A percentile compares a stretch with the other conserved stretches of the same genome.
phyloP scores from a whole-genome alignment of 2,113 vertebrate genomes.

The Sula dactylatra region DNA sequence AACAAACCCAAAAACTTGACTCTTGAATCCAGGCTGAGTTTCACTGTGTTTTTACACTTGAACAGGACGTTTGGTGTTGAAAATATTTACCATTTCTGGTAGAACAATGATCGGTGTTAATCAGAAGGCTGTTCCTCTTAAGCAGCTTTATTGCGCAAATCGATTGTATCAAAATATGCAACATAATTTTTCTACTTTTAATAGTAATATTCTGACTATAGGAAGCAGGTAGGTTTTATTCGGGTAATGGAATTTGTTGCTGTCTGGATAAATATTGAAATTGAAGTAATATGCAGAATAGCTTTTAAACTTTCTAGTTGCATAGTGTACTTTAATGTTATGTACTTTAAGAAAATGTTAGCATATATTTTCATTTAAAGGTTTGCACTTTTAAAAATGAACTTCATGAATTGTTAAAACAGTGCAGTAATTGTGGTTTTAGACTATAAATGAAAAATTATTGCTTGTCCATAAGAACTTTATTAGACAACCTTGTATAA shows the following conservation, averaged over 20 bases:
- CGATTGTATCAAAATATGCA: not conserved
- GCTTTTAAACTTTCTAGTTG: not conserved
- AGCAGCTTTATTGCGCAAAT: not conserved
- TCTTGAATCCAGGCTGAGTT: not conserved
- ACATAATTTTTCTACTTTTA: not conserved
- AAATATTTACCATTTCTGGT: not conserved
- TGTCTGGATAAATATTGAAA: not conserved
- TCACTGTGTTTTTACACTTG: not conserved
- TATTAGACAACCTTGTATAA: not conserved
- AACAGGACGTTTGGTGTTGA: not conserved
- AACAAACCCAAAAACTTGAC: not conserved
- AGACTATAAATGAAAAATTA: not conserved
- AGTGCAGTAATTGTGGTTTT: not conserved
- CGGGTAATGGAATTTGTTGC: not conserved
- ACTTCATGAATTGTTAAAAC: not conserved
- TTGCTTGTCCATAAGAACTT: not conserved
- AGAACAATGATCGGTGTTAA: not conserved
- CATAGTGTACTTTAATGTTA: not conserved
- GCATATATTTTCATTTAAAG: not conserved
- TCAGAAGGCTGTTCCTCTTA: not conserved
- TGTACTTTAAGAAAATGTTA: not conserved
- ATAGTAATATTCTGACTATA: not conserved
- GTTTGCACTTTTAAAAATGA: not conserved
- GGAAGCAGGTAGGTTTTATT: not conserved
- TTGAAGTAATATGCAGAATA: not conserved